Evolutionary conservation across 53 echinoderm and acorn worm species (phyloP), one percentile per base, ranked within the genome.

Genomic region (Crossaster papposus): DNA sequence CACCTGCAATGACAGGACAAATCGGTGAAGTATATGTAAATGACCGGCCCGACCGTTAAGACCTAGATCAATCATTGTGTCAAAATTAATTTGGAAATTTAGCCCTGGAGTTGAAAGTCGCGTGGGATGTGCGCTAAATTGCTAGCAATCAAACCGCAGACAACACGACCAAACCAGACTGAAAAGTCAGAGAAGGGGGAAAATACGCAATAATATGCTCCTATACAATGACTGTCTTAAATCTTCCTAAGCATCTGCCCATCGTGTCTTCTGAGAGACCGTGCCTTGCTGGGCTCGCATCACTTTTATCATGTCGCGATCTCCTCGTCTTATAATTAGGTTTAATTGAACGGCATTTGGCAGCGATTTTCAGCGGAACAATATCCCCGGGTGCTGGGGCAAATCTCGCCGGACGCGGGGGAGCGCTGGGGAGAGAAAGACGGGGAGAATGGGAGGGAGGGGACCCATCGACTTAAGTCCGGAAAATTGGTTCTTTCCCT

Each of bases 261-360:
- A 22, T 20, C 75, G 28, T 35, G 44, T 74, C 33, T 33, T 74
- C 5, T 33, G n/a, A 79, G 68, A 28, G 68, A 68, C 44, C 44
- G 44, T 44, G 5, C 44, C 44, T 44, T 28, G 28, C 24, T 23
- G 4, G 24, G 62, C 62, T 10, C 36, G 75, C 76, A 87, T 87
- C 87, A 77, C 62, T 87, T 87, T 87, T 87, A 87, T 87, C 87
- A 77, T 62, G 58, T 87, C 54, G 65, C 52, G 15, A 87, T 87
- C 87, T 77, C 75, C 51, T 51, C 78, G 30, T 26, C 30, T 85
- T 53, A 68, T 87, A 77, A 87, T 87, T 87, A 77, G 87, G 77
- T 87, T 87, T 87, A 87, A 87, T 87, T 87, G 87, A 87, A 87
- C 87, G 87, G 87, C 87, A 87, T 87, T 87, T 87, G 87, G 77